Evolutionary conservation across 2,113 vertebrate species (phyloP).

Genomic region (Tragelaphus buxtoni): DNA sequence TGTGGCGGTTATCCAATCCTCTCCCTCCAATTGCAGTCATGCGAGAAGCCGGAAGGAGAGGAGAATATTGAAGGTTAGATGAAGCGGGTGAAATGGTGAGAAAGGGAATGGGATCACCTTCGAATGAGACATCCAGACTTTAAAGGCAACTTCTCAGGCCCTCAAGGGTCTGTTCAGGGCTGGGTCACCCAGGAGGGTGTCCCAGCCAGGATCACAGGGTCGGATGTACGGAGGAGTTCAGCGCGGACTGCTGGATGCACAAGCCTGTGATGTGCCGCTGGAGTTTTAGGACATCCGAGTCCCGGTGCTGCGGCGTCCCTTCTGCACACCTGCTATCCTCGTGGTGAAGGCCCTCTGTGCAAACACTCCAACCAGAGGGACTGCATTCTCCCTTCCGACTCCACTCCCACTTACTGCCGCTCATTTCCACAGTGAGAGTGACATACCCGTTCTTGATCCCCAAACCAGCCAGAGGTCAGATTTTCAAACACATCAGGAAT

Average conservation of each 20-base stretch:
- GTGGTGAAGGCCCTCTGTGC: not conserved
- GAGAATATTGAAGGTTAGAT: not conserved
- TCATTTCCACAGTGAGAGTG: not conserved
- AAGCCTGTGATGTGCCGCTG: accelerated
- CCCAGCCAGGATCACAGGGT: not conserved
- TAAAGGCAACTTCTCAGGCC: not conserved
- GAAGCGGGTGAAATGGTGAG: not conserved
- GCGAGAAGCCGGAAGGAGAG: no score
- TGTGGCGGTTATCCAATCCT: accelerated
- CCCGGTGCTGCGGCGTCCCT: accelerated
- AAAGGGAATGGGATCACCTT: not conserved
- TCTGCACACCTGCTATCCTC: not conserved
- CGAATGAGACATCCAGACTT: not conserved
- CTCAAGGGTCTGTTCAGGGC: not conserved
- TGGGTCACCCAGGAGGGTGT: not conserved
- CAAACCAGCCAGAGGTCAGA: not conserved
- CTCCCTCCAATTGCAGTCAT: not conserved
- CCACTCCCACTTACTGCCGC: accelerated
- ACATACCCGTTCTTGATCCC: not conserved
- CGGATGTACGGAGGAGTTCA: not conserved
- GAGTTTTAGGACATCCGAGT: no score
- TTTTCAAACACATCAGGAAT: not conserved
- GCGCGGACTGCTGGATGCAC: not conserved
- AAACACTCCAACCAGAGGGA: not conserved
- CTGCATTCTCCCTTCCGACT: not conserved